Evolutionary conservation across 2,888 invertebrate species (phyloP).

Genomic region (Lepas anatifera): DNA sequence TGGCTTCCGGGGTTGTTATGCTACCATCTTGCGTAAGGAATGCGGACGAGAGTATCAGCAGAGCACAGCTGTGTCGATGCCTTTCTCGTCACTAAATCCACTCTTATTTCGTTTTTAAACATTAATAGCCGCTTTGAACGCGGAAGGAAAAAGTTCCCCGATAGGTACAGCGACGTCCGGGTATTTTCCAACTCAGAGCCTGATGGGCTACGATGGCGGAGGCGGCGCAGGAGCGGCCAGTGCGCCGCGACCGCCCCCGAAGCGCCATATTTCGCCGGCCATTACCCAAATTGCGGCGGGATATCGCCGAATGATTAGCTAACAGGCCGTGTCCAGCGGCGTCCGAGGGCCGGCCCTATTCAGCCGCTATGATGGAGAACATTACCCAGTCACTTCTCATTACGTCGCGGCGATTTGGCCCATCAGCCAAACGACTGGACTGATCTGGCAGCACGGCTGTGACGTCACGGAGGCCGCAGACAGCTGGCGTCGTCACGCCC

Average conservation of each 20-base stretch:
- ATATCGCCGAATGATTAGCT: slow-evolving; percentile 10
- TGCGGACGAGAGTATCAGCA: no score
- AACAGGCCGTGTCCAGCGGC: slow-evolving; percentile 1
- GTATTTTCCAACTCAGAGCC: no score
- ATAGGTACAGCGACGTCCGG: no score
- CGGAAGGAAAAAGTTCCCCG: no score
- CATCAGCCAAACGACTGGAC: not conserved
- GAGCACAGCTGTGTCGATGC: no score
- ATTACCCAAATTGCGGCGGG: slow-evolving; percentile 4
- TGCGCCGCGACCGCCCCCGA: not conserved
- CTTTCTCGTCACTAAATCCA: no score
- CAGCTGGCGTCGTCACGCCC: not conserved
- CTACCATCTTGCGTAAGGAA: no score
- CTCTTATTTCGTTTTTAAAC: no score
- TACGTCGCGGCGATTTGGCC: slow-evolving; percentile 5
- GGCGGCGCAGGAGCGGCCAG: not conserved
- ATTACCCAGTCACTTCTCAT: slow-evolving; percentile 12
- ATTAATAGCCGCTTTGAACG: no score
- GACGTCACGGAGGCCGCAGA: not conserved
- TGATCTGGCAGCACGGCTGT: not conserved
- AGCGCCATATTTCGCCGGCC: slow-evolving; percentile 9
- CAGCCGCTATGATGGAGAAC: slow-evolving; percentile 1
- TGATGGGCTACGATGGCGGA: no score
- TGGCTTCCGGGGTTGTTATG: no score
- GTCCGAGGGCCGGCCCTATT: not conserved